Evolutionary conservation across 2,888 invertebrate species (phyloP), one percentile per base, ranked within the genome.

Genomic region (Tineola bisselliella): DNA sequence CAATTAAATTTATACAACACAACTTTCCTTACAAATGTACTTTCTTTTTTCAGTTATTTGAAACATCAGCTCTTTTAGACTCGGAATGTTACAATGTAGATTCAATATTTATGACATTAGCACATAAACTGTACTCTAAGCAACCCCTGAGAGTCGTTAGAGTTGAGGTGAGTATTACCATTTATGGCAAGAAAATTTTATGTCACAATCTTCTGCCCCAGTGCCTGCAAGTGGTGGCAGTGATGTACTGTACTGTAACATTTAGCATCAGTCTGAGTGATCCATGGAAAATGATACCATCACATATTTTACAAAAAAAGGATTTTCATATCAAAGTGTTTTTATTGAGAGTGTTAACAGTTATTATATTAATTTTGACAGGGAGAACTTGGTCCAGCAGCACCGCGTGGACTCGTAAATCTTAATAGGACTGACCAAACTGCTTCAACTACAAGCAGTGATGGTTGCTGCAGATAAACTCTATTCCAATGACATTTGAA

Each of bases 101-200:
- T 70, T 91, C 93, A 0, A 94, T 95, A 68, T 94, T 95, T 77
- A 88, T 94, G 88, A 94, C 94, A 0, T 75, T 95, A 56, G 93
- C 94, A 0, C 93, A 93, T 78, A 94, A 94, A 73, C 80, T 95
- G 38, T 83, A 84, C 68, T 79, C 79, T 44, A 84, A 82, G 38
- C 86, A 84, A 57, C 84, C 86, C 0, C 65, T 87, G 8, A 68
- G 84, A 31, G 83, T 86, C 1, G 66, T 83, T 52, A 81, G 79
- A 60, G 76, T 86, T 1, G 78, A 74, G 74, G 86, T 84, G 59
- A 70, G 66, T 61, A 44, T 56, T 33, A n/a, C n/a, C n/a, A n/a
- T n/a, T n/a, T n/a, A n/a, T n/a, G n/a, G n/a, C n/a, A n/a, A n/a
- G n/a, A n/a, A n/a, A n/a, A n/a, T n/a, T n/a, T n/a, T n/a, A n/a